phyloP scores from a whole-genome alignment of 2,797 vertebrate genomes.

The Morelia viridis region DNA sequence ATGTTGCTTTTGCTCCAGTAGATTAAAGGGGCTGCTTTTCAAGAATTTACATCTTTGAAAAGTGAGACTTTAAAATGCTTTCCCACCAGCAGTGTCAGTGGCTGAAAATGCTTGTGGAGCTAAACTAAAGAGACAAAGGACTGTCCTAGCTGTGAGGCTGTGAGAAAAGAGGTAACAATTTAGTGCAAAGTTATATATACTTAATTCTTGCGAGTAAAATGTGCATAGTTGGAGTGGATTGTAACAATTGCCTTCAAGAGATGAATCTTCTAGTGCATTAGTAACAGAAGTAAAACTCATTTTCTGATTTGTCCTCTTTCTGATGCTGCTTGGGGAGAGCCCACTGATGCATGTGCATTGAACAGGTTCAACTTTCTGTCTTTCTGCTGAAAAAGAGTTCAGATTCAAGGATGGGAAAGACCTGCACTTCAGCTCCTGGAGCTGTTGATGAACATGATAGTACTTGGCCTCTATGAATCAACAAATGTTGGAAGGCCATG shows the following conservation, averaged over 20 bases:
- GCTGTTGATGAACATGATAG: neutral
- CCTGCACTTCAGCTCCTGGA: neutral
- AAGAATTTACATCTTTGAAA: neutral
- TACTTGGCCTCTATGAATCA: neutral
- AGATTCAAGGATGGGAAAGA: neutral
- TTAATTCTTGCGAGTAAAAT: neutral
- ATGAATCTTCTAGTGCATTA: neutral
- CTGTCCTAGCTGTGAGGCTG: neutral
- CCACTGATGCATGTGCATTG: neutral
- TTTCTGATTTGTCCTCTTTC: neutral
- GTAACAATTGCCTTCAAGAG: conserved; percentile 2
- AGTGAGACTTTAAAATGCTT: neutral
- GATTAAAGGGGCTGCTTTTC: neutral
- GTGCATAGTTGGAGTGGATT: conserved; percentile 4
- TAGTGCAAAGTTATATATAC: neutral
- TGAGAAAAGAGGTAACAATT: neutral
- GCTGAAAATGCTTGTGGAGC: neutral
- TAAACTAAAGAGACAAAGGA: neutral
- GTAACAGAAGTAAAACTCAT: neutral
- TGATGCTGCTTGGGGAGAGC: neutral
- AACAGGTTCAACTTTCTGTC: neutral
- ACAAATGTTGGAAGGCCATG: neutral
- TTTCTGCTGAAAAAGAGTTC: neutral
- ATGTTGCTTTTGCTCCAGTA: neutral
- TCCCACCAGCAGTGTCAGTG: neutral